Conservation (phyloP, 1,140 invertebrate genomes). For the Diprion similis region DNA sequence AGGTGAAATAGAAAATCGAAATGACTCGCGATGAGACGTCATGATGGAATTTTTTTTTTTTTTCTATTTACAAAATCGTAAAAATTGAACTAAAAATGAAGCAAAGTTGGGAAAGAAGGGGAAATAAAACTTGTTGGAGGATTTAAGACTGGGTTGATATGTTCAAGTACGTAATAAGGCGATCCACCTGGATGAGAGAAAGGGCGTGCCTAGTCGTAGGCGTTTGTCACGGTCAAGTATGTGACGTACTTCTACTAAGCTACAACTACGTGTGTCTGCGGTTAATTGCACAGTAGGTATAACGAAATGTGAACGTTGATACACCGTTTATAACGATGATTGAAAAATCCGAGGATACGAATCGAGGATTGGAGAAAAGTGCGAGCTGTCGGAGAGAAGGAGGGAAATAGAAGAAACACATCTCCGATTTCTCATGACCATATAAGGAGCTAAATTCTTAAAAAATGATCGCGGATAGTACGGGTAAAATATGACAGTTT, state of each 20-base stretch:
- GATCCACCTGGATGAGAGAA: not conserved
- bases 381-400: conserved; percentile 17
- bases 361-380: conserved; percentile 4
- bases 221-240: conserved; percentile 2
- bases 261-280: not conserved
- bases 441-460: conserved; percentile 39
- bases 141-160: too few species aligned
- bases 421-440: conserved; percentile 39
- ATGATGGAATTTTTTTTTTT: too few species aligned
- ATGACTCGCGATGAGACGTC: too few species aligned
- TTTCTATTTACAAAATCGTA: too few species aligned
- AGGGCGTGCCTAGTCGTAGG: conserved; percentile 1
- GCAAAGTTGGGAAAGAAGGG: too few species aligned
- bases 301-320: not conserved
- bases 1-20: too few species aligned
- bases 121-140: too few species aligned
- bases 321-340: not conserved
- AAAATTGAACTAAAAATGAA: too few species aligned
- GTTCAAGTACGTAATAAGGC: too few species aligned
- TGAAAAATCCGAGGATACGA: too few species aligned
- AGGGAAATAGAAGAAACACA: conserved; percentile 14
- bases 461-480: not conserved
- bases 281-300: not conserved
- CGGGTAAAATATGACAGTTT: not conserved
- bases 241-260: not conserved